Base-by-base conservation (phyloP, 2,888 invertebrate genomes). In the Rhyacophila evoluta region DNA sequence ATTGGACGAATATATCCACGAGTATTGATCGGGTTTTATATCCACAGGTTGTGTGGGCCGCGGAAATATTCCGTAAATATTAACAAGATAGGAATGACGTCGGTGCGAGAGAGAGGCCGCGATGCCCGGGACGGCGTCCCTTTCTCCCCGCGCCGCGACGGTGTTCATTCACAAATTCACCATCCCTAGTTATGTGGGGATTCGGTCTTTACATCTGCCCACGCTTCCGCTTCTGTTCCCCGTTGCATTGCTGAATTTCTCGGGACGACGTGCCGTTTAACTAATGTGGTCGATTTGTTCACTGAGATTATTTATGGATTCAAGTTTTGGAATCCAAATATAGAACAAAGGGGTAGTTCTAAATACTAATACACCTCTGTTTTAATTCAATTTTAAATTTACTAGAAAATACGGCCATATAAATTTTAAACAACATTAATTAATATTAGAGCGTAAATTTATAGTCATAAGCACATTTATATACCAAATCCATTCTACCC, bases 1-100 rank as follows among this genome's bases (percentile, higher is more conserved):
- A 86, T 87, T 87, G 87, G 87, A 78, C 79, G 83, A 75, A 81
- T 83, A 82, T 83, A 78, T 81, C 73, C 81, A 81, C 80, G 75
- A 77, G 82, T 83, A 83, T 83, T 84, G 84, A 84, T 83, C 83
- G 83, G 81, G 81, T 73, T 73, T 74, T 81, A 80, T 82, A 83
- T 83, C 83, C 83, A 83, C 82, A 84, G 83, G 84, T 84, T 83
- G 84, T 84, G 82, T 82, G 83, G 82, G 83, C 81, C 78, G 82
- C 82, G 79, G 81, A 78, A 80, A 78, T 77, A 79, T 82, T 82
- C 80, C 82, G 80, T 80, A 80, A 82, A 82, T 82, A 82, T 79
- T 81, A 80, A 78, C 76, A 74, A 81, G 78, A 67, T 67, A 74
- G 71, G 75, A 39, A 75, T 80, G 82, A 82, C 82, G 82, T 73